Base-by-base conservation (phyloP, 2,113 vertebrate species). In the Etia nguti region DNA sequence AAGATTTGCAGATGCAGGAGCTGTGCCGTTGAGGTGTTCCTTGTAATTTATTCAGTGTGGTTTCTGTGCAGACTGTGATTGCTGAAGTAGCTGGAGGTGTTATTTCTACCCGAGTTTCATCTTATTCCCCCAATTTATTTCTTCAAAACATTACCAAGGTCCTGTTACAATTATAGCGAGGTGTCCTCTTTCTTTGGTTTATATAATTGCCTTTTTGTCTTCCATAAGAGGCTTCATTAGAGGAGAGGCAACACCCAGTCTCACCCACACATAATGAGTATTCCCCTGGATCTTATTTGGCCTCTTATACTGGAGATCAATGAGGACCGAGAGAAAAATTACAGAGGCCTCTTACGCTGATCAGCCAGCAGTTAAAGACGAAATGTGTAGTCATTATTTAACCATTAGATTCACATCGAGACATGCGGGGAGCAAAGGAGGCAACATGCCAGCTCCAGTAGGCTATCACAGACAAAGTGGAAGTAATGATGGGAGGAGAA, bases 221-320 rank as follows among this genome's bases (percentile, higher is more conserved):
- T 92, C 86, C 65, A 29, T 92, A 83, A 89, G 82, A 91, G 57
- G 84, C 89, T 89, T 93, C 79, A 87, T 95, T 92, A 94, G 80
- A 88, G 80, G n/a, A 57, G 22, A 88, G 59, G 75, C 89, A 93
- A 82, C 93, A 90, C 82, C 88, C 91, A 82, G 85, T 84, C 90
- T 85, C 59, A 41, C 79, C 82, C 43, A 84, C 65, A 22, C 83
- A 48, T 93, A 94, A 94, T 91, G 87, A 94, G 90, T 90, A 84
- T 89, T 95, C 94, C 93, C 93, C 60, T 86, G 94, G 92, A 92
- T 91, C 88, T 86, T 93, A 92, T 95, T 94, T 94, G 82, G 68
- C 68, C 85, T 80, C 20, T 57, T 83, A 88, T 93, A 89, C 83
- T 92, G 84, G 82, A 92, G 94, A 95, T 93, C 92, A 94, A 95